phyloP scores from a whole-genome alignment of 2,888 invertebrate genomes.

The Sphaeridia pumilis region DNA sequence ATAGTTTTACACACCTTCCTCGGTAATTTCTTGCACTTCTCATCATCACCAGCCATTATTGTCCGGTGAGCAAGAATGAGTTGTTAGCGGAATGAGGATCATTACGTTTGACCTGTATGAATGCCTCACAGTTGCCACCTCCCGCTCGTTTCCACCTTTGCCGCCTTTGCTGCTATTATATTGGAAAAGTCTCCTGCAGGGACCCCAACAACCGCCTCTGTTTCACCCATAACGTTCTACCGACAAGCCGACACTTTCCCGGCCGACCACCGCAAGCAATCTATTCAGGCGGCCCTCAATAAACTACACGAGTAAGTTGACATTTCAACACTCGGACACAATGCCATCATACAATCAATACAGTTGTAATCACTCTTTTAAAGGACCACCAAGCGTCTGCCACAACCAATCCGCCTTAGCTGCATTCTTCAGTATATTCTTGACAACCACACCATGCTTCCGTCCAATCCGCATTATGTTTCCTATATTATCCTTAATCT shows the following conservation, averaged over 20 bases:
- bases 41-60: no score
- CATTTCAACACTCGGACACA: conserved; percentile 17
- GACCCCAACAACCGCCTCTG: neutral
- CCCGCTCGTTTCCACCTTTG: conserved; percentile 9
- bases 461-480: neutral
- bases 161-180: neutral
- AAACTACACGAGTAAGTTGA: no score
- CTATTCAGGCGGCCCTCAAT: neutral
- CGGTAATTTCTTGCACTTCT: no score
- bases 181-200: neutral
- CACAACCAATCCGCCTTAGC: neutral
- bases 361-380: conserved; percentile 11
- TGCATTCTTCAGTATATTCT: neutral
- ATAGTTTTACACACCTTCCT: no score
- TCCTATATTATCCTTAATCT: neutral
- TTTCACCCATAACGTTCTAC: no score
- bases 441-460: neutral
- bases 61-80: no score
- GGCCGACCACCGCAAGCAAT: neutral
- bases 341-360: conserved; percentile 10
- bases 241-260: no score
- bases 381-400: conserved; percentile 13
- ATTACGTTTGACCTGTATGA: no score
- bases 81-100: no score
- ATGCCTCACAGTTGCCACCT: no score